Evolutionary conservation across 2,113 vertebrate genomes (phyloP), one percentile per base, ranked within the genome.

Genomic region (Emydura subglobosa): DNA sequence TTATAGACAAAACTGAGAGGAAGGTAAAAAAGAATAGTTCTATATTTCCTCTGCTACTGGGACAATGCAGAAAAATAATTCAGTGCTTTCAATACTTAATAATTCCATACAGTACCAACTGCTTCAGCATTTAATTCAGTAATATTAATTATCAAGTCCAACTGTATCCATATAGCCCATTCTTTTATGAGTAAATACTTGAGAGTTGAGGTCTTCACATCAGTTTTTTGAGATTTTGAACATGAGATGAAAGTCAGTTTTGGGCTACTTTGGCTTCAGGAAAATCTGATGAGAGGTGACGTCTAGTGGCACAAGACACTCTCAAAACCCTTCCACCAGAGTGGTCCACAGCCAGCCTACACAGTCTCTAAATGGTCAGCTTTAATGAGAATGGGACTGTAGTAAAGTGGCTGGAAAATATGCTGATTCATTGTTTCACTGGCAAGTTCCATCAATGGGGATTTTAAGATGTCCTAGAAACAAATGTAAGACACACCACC

Each of bases 341-440:
- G 6, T 87, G n/a, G 4, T 80, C 0, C 0, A 55, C 3, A 88
- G 79, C 0, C 21, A 83, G 9, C 3, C 68, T 10, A 6, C 68
- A 31, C 31, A 78, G 49, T 8, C 54, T 8, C 24, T 10, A 55
- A 25, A 4, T 55, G 24, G 24, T 4, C 22, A 55, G 10, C 22
- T 4, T 25, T 55, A 24, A 3, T 55, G 22, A 55, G 22, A 8
- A 2, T 29, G 2, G 6, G 61, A 65, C 34, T 65, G 24, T 55
- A 65, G 61, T 65, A 65, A 12, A 65, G 16, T 16, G 31, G 29
- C 61, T 65, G 31, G 61, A 6, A 65, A 34, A 65, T 34, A 65
- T 65, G 61, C 31, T 65, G 16, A 34, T 65, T 65, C 61, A 65
- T 29, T 65, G 14, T 5, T 16, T 65, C 31, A 34, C 16, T 14